phyloP scores from a whole-genome alignment of 2,888 invertebrate species.

The Trypoxylon attenuatum region DNA sequence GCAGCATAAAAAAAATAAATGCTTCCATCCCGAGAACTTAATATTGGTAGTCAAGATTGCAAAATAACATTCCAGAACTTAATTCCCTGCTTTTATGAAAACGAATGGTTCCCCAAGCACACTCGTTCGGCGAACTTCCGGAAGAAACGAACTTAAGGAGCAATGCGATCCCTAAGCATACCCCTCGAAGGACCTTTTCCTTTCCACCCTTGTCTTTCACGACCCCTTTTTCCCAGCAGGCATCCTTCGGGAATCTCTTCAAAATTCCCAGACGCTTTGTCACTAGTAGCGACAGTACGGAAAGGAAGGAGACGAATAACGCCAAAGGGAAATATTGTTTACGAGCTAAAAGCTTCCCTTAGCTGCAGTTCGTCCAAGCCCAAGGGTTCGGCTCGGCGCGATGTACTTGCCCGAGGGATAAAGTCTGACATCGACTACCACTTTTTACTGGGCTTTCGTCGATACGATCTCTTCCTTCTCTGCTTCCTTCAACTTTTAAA shows the following conservation, averaged over 20 bases:
- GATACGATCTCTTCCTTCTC: neutral
- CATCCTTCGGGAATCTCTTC: neutral
- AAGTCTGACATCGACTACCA: conserved; percentile 7
- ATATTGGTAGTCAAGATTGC: too few species aligned
- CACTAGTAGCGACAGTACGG: conserved; percentile 3
- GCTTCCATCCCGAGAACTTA: too few species aligned
- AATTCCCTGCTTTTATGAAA: conserved; percentile 30
- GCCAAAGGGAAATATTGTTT: conserved; percentile 37
- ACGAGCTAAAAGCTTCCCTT: conserved; percentile 16
- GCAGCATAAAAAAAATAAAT: neutral
- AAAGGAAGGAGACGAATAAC: too few species aligned
- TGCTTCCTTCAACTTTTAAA: conserved; percentile 4
- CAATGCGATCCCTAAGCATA: conserved; percentile 4
- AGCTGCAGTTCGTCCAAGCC: neutral
- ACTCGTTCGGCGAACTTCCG: conserved; percentile 27
- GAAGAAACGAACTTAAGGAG: conserved; percentile 14
- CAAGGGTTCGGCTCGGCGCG: neutral
- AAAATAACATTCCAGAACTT: conserved; percentile 13
- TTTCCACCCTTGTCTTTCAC: neutral
- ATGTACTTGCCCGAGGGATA: neutral
- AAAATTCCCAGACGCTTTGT: conserved; percentile 10
- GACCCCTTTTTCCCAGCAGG: neutral
- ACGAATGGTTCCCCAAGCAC: conserved; percentile 21
- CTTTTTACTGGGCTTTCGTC: neutral
- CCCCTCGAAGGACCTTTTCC: neutral